Percentiles rank a stretch among this genome's conserved stretches.
Evolutionary conservation across 2,888 invertebrate genomes (phyloP).

Genomic region (Emmelina monodactyla): DNA sequence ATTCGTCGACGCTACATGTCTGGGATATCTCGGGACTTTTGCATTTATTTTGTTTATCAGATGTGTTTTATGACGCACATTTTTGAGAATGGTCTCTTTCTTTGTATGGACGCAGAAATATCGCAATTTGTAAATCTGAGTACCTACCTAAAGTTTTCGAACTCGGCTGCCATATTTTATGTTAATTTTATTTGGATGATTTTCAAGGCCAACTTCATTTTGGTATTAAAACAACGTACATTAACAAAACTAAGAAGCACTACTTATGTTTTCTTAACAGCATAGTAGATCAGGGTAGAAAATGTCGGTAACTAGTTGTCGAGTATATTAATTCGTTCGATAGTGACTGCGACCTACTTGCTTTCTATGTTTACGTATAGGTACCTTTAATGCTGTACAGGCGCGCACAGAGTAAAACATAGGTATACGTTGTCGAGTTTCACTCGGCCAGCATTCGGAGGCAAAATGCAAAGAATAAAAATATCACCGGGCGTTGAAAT

Average conservation of each 20-base stretch:
- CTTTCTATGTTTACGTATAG: not conserved
- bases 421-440: not conserved
- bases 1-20: constrained; percentile 45
- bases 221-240: too few species aligned
- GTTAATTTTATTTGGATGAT: too few species aligned
- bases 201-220: too few species aligned
- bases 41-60: constrained; percentile 35
- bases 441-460: constrained; percentile 19
- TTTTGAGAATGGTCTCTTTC: not conserved
- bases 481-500: constrained; percentile 59
- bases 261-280: too few species aligned
- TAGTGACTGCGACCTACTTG: not conserved
- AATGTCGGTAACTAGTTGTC: not conserved
- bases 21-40: constrained; percentile 47
- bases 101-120: too few species aligned
- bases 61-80: not conserved
- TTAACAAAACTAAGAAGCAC: too few species aligned
- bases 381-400: not conserved
- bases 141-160: too few species aligned
- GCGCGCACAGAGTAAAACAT: not conserved
- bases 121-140: too few species aligned
- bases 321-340: not conserved
- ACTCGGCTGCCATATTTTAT: too few species aligned
- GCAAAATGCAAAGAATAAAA: constrained; percentile 55
- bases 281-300: too few species aligned